Base-by-base conservation (phyloP, 2,888 invertebrate species). In the Strigamia crassipes region DNA sequence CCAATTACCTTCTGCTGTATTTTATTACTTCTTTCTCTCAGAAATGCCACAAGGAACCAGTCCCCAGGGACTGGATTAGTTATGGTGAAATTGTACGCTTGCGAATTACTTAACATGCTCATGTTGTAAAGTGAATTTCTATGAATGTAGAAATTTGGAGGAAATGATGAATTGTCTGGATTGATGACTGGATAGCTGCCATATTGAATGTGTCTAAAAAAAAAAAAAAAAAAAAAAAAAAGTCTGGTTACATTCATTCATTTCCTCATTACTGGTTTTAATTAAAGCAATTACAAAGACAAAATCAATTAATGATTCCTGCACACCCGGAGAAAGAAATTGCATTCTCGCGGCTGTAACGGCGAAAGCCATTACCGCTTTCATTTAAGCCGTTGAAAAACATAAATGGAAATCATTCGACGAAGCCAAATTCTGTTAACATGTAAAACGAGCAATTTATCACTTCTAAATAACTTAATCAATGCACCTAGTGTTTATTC, bases 41-140 rank as follows among this genome's bases (percentile, higher is more conserved):
- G 90, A 87, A 94, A 88, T 79, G 87, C 86, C 66, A 86, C 86
- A 81, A 86, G 86, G 84, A 86, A 89, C 88, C 88, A 88, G 82
- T 85, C 85, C 38, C 88, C 89, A 21, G 88, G 86, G 78, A 86
- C 83, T 8, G 89, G 89, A 41, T 85, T 85, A 10, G 84, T 83
- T 78, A 87, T 84, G 79, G 85, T 83, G 81, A 84, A 83, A 18
- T 81, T 82, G 6, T 84, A 82, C 23, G 85, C 84, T 13, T 78
- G 82, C 56, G 85, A 86, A 84, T 88, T 85, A 31, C 87, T 87
- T 18, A 84, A 82, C 81, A 87, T 82, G 5, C 83, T 82, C 23
- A 87, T 77, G 66, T 85, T 83, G 83, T 86, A 85, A 27, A 86
- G 84, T 27, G 86, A 85, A 9, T 86, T 85, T 4, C 86, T 84